Evolutionary conservation across 92 coral and sea anemone species (phyloP).

Genomic region (Zoanthus sociatus): DNA sequence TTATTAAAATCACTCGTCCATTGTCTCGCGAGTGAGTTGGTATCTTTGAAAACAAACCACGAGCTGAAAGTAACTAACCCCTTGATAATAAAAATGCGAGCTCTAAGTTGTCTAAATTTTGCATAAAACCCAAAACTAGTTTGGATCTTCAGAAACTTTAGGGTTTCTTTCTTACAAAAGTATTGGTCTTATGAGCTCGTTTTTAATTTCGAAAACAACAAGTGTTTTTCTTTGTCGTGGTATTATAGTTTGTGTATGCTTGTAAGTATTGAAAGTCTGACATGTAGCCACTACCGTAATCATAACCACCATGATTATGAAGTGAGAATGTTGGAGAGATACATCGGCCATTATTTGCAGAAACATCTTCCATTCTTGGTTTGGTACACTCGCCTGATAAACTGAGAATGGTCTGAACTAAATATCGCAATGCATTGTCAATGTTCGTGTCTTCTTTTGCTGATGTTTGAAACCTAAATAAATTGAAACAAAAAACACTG

Average conservation of each 20-base stretch:
- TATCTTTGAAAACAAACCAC: too few relatives aligned
- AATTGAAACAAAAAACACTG: background rate
- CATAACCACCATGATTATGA: background rate
- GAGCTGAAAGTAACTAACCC: too few relatives aligned
- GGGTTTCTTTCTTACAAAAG: too few relatives aligned
- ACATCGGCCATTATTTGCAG: background rate
- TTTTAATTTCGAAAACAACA: constrained; percentile 45
- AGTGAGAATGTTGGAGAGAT: constrained; percentile 28
- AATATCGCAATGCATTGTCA: constrained; percentile 83
- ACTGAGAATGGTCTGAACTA: constrained; percentile 85
- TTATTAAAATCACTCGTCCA: too few relatives aligned
- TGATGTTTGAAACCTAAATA: constrained; percentile 89
- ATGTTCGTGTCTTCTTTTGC: constrained; percentile 92
- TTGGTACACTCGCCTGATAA: constrained; percentile 69
- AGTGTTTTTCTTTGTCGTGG: constrained; percentile 43
- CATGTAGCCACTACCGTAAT: constrained; percentile 58
- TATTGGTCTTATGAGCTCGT: too few relatives aligned
- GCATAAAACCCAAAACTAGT: background rate
- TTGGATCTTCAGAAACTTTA: background rate
- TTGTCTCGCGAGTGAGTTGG: too few relatives aligned
- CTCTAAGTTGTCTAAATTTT: background rate
- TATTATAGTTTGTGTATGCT: background rate
- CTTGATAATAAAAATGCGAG: too few relatives aligned
- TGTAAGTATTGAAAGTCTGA: constrained; percentile 52
- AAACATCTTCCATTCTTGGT: constrained; percentile 60